Base-by-base conservation (phyloP, 2,888 invertebrate genomes). In the Ormyrus thymus region DNA sequence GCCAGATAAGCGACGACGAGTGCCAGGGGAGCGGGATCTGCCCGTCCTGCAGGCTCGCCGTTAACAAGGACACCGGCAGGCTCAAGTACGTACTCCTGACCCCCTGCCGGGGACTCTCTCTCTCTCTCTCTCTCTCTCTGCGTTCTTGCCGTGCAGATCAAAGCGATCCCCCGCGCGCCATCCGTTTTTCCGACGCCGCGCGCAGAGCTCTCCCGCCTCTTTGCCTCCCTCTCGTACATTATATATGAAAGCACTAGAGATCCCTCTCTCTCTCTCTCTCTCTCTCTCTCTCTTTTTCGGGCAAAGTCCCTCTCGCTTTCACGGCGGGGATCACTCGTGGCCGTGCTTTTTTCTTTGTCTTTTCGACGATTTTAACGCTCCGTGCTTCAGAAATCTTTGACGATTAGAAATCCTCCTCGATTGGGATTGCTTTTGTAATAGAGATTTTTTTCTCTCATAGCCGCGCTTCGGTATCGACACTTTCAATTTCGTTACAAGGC, bases 41-140 rank as follows among this genome's bases (percentile, higher is more conserved):
- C 80, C 89, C 90, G 81, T 89, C 90, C 73, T 91, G 91, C 83
- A 87, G 91, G 83, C 85, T 91, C 81, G 89, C 90, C 56, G 88
- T 90, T 69, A 89, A 91, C 81, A 89, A 90, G 84, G 91, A 91
- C 81, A 88, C 90, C 51, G 91, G 91, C 79, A 90, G 91, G 87
- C 87, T 91, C 82, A 90, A 90, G 90, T 91, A 87, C 81, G 86
- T 86, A 84, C 83, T 73, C 69, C 55, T 72, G 59, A 61, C 65
- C 61, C 61, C 61, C 13, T 58, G n/a, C n/a, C 56, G n/a, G 2
- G 15, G 45, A 58, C 65, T 29, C 46, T 3, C 53, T 50, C 61
- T 65, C 10, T 46, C 55, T 56, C 13, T 46, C 59, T 11, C 48
- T 11, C 7, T 15, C 5, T 13, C 9, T 58, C 29, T 56, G 7